phyloP scores from a whole-genome alignment of 1,140 invertebrate genomes.

The Halotydeus destructor region DNA sequence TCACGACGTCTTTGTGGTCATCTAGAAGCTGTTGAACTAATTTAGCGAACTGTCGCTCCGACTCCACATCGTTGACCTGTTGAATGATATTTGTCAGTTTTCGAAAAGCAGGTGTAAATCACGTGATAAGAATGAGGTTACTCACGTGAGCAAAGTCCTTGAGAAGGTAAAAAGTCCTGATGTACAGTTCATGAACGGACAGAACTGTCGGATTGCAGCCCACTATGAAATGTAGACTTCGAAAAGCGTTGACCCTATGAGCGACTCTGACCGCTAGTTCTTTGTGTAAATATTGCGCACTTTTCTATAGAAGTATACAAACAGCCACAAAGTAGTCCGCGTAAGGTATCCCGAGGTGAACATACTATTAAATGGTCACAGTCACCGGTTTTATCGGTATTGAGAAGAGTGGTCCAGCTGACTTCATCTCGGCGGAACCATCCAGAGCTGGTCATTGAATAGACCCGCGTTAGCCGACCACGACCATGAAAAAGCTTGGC shows the following conservation, averaged over 20 bases:
- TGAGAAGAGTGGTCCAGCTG: conserved; percentile 34
- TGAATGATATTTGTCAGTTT: too few species aligned
- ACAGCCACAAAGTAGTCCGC: too few species aligned
- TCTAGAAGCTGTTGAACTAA: conserved; percentile 31
- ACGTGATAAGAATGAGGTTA: conserved; percentile 5
- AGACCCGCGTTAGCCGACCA: too few species aligned
- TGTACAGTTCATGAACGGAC: conserved; percentile 37
- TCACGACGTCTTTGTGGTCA: conserved; percentile 35
- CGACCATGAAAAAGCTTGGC: too few species aligned
- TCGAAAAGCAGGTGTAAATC: too few species aligned
- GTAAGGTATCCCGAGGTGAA: too few species aligned
- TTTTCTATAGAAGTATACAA: conserved; percentile 27
- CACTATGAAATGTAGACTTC: conserved; percentile 37
- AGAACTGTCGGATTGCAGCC: conserved; percentile 36
- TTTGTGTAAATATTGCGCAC: conserved; percentile 37
- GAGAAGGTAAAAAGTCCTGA: conserved; percentile 33
- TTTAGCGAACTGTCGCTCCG: conserved; percentile 28
- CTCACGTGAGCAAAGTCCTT: conserved; percentile 31
- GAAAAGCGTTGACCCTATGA: conserved; percentile 33
- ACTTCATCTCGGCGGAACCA: conserved; percentile 31
- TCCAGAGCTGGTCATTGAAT: conserved; percentile 36
- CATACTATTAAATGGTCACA: conserved; percentile 32
- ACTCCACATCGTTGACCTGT: conserved; percentile 27
- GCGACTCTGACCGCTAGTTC: conserved; percentile 37
- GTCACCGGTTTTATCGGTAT: conserved; percentile 31